Evolutionary conservation across 2,797 vertebrate species (phyloP).

Genomic region (Apogon hyalosoma): DNA sequence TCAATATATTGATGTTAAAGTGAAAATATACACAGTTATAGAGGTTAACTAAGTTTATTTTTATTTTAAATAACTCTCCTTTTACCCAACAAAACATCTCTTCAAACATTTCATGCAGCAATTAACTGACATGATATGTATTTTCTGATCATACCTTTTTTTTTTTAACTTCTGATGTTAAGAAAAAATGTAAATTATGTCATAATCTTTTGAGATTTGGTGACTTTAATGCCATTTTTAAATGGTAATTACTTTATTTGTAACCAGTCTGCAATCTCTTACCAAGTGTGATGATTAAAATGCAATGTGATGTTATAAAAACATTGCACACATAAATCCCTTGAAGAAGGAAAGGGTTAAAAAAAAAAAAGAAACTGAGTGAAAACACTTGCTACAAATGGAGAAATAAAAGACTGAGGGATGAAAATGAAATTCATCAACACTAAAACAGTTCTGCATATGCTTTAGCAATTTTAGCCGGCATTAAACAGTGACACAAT

Average conservation of each 20-base stretch:
- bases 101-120: conserved; percentile 33
- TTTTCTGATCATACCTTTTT: background rate
- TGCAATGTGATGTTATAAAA: conserved; percentile 66
- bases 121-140: background rate
- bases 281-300: conserved; percentile 48
- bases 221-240: too few relatives aligned
- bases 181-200: too few relatives aligned
- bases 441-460: conserved; percentile 16
- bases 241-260: conserved; percentile 57
- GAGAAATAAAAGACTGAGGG: background rate
- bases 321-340: conserved; percentile 36
- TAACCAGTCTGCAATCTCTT: conserved; percentile 22
- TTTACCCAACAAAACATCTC: conserved; percentile 27
- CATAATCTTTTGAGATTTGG: too few relatives aligned
- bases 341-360: conserved; percentile 38
- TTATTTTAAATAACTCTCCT: conserved; percentile 54
- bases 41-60: conserved; percentile 43
- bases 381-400: conserved; percentile 33
- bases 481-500: conserved; percentile 21
- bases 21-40: conserved; percentile 25
- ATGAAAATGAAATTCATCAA: conserved; percentile 21
- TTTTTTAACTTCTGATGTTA: background rate
- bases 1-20: conserved; percentile 8
- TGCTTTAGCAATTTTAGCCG: conserved; percentile 17
- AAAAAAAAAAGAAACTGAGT: conserved; percentile 41